Evolutionary conservation across 2,888 invertebrate genomes (phyloP).

Genomic region (Eucera pruinosa): DNA sequence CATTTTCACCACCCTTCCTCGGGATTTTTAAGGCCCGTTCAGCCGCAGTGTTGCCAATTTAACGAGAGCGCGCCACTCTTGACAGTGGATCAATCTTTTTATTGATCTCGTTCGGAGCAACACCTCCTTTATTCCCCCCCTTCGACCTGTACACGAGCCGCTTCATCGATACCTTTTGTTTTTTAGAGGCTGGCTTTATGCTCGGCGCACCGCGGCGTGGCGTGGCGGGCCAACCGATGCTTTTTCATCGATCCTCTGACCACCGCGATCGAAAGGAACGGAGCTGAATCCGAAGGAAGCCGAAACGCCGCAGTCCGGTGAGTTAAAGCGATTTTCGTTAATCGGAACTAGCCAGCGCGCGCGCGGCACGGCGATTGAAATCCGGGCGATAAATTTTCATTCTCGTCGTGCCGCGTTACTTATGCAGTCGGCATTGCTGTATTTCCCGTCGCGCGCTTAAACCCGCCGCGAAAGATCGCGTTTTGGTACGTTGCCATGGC

Average conservation of each 20-base stretch:
- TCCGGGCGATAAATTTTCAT: slow-evolving; percentile 30
- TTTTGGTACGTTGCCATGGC: slow-evolving; percentile 54
- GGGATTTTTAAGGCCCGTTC: slow-evolving; percentile 56
- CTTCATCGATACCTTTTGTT: neutral
- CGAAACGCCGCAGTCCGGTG: neutral
- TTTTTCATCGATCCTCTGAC: neutral
- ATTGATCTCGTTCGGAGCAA: slow-evolving; percentile 43
- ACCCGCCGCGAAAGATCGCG: slow-evolving; percentile 33
- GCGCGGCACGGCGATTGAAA: neutral
- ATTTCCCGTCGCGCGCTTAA: slow-evolving; percentile 27
- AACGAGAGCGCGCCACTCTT: slow-evolving; percentile 48
- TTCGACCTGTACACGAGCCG: neutral
- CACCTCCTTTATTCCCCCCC: slow-evolving; percentile 4
- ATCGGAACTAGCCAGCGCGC: neutral
- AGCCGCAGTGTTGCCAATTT: slow-evolving; percentile 59
- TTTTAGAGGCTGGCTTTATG: too few relatives aligned
- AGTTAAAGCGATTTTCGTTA: neutral
- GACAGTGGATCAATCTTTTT: slow-evolving; percentile 59
- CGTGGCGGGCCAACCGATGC: neutral
- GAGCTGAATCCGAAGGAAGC: neutral
- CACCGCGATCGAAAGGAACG: neutral
- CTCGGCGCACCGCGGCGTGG: neutral
- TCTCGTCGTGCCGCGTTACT: slow-evolving; percentile 8
- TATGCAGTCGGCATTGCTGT: neutral
- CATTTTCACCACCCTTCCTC: slow-evolving; percentile 41